Conservation (phyloP, 2,888 invertebrate genomes). For the Mesorhabditis belari region DNA sequence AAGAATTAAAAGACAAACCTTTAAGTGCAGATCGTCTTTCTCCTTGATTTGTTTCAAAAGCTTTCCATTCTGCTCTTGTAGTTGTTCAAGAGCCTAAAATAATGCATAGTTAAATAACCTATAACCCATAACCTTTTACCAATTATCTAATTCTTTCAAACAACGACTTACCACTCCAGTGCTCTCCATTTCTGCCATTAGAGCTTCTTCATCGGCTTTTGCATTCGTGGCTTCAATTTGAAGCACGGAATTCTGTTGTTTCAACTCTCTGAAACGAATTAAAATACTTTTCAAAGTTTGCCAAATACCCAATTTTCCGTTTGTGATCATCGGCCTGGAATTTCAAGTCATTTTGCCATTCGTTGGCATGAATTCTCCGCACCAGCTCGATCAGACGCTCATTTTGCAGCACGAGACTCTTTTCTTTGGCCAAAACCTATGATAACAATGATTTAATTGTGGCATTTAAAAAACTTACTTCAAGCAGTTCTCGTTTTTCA, state of each 20-base stretch:
- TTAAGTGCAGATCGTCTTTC: constrained; percentile 72
- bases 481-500: no score
- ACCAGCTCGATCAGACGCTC: not conserved
- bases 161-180: constrained; percentile 77
- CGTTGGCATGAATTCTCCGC: constrained; percentile 54
- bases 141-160: not conserved
- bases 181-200: constrained; percentile 96
- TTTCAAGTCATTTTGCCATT: constrained; percentile 98
- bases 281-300: not conserved
- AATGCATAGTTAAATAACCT: no score
- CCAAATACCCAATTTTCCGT: not conserved
- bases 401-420: no score
- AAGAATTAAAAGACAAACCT: not conserved
- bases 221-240: not conserved
- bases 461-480: no score
- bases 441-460: no score
- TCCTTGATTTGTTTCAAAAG: constrained; percentile 88
- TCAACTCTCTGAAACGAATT: no score
- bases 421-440: no score
- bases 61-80: constrained; percentile 66
- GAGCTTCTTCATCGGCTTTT: constrained; percentile 70
- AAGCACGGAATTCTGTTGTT: no score
- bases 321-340: not conserved
- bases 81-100: constrained; percentile 63
- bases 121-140: no score